Percentiles rank a stretch among this genome's conserved stretches.
Evolutionary conservation across 2,113 vertebrate genomes (phyloP).

Genomic region (Corvus hawaiiensis): DNA sequence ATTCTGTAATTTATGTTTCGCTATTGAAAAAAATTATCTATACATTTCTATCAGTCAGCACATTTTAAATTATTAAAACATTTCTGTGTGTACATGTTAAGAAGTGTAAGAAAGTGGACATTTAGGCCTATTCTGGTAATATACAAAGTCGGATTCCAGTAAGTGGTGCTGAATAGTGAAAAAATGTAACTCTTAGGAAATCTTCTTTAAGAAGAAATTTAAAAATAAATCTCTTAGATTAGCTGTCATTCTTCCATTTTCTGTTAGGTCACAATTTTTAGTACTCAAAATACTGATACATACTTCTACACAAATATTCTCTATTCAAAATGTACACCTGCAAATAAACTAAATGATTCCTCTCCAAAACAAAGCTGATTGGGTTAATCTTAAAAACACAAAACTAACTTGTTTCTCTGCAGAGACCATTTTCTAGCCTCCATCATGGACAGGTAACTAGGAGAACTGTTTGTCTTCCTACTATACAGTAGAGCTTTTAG

Average conservation of each 20-base stretch:
- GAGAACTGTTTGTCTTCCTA: not conserved
- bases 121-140: not conserved
- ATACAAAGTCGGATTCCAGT: not conserved
- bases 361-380: not conserved
- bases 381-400: not conserved
- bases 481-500: not conserved
- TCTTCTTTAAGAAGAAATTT: not conserved
- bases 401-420: not conserved
- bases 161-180: not conserved
- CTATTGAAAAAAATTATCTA: not conserved
- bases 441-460: not conserved
- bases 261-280: not conserved
- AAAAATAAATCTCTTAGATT: not conserved
- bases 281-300: not conserved
- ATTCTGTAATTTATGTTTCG: not conserved
- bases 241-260: not conserved
- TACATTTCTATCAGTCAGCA: not conserved
- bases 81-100: not conserved
- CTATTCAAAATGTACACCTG: not conserved
- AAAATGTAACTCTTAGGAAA: not conserved
- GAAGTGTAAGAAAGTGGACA: not conserved
- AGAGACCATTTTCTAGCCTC: not conserved
- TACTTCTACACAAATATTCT: not conserved
- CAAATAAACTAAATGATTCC: not conserved
- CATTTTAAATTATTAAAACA: not conserved